Evolutionary conservation across 2,888 invertebrate genomes (phyloP).

Genomic region (Drosophila formosana): DNA sequence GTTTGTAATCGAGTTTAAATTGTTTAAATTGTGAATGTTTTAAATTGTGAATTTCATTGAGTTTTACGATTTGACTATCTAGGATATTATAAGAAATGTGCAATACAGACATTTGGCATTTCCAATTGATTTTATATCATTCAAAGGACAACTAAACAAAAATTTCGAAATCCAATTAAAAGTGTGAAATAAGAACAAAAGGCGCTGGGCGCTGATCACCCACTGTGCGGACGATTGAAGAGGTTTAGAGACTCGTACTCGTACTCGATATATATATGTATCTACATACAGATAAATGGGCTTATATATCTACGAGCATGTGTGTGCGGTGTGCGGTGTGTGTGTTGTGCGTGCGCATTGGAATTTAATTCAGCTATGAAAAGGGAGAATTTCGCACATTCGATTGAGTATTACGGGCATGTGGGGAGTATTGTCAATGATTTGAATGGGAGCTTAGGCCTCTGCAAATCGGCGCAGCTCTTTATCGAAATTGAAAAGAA

Average conservation of each 20-base stretch:
- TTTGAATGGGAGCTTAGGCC: conserved; percentile 52
- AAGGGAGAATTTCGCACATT: conserved; percentile 66
- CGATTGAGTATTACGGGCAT: conserved; percentile 51
- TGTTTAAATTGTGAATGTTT: too few species aligned
- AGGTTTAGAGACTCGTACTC: conserved; percentile 25
- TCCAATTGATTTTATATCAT: not conserved
- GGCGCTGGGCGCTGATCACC: not conserved
- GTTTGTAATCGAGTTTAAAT: too few species aligned
- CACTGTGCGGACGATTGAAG: conserved; percentile 38
- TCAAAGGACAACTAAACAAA: not conserved
- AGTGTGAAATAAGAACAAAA: conserved; percentile 6
- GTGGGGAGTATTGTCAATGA: conserved; percentile 29
- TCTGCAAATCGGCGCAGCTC: conserved; percentile 33
- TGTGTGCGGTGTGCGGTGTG: not conserved
- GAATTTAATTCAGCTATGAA: conserved; percentile 74
- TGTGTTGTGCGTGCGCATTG: conserved; percentile 38
- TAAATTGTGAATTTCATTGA: too few species aligned
- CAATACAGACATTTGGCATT: not conserved
- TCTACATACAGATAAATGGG: conserved; percentile 18
- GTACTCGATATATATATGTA: conserved; percentile 15
- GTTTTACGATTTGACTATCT: too few species aligned
- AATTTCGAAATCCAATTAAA: conserved; percentile 14
- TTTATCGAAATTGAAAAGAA: conserved; percentile 68
- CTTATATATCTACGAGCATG: not conserved
- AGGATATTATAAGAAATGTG: too few species aligned